Percentiles rank a stretch among this genome's conserved stretches.
Conservation (phyloP, 2,113 vertebrate species). For the Coptodon bakossiorum region DNA sequence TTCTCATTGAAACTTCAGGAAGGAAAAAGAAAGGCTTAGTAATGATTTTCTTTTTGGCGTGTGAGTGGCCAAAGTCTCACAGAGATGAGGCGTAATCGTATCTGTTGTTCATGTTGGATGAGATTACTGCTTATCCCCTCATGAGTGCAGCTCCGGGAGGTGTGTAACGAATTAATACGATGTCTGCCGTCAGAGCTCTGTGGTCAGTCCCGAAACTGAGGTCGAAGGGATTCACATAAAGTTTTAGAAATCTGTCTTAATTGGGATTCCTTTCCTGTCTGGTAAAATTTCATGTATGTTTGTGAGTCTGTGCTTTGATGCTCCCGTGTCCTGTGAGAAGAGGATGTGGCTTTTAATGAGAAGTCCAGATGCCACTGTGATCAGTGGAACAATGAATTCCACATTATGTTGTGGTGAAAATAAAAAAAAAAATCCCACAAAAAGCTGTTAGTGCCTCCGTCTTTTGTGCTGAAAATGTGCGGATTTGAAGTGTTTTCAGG, state of each 20-base stretch:
- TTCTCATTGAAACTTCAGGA: neutral
- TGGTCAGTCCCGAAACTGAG: neutral
- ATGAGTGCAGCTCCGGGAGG: constrained; percentile 21
- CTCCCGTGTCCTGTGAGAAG: constrained; percentile 3
- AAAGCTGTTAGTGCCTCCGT: neutral
- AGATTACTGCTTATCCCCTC: neutral
- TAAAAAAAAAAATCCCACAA: constrained; percentile 29
- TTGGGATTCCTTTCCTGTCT: neutral
- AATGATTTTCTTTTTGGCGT: constrained; percentile 5
- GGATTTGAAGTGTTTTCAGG: constrained; percentile 11
- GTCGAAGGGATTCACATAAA: neutral
- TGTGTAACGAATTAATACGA: neutral
- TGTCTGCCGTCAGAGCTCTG: neutral
- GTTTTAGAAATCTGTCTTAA: neutral
- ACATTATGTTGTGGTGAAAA: constrained; percentile 32
- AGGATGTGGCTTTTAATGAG: constrained; percentile 51
- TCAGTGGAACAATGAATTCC: constrained; percentile 42
- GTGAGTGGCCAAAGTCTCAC: constrained; percentile 42
- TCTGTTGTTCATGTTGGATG: constrained; percentile 18
- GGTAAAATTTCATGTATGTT: neutral
- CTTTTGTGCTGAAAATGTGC: constrained; percentile 10
- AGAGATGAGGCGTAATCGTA: constrained; percentile 20
- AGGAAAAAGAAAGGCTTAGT: constrained; percentile 9
- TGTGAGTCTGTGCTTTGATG: neutral
- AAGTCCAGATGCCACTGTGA: constrained; percentile 32